A percentile compares a stretch with the other conserved stretches of the same genome.
Conservation (phyloP, 2,113 vertebrate genomes). For the Ploceus nigricollis region DNA sequence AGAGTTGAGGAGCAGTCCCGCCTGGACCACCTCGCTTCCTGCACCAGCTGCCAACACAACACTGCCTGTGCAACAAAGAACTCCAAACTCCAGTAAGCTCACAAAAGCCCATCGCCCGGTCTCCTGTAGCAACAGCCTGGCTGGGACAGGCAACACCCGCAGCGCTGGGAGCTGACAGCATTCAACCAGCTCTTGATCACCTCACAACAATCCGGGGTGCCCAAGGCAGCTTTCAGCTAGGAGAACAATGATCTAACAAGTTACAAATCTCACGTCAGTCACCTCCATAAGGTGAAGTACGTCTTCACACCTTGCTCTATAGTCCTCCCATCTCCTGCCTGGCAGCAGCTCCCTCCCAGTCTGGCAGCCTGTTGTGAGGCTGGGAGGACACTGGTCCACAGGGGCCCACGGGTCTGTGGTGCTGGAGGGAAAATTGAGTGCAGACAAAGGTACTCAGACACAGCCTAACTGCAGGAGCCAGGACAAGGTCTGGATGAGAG, state of each 20-base stretch:
- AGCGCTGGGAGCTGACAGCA: neutral
- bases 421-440: neutral
- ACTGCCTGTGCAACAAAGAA: neutral
- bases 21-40: neutral
- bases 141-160: neutral
- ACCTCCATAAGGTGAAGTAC: neutral
- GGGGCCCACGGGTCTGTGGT: neutral
- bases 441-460: neutral
- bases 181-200: neutral
- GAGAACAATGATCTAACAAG: neutral
- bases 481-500: neutral
- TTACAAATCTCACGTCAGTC: neutral
- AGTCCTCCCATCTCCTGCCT: neutral
- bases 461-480: neutral
- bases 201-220: neutral
- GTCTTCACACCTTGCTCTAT: neutral
- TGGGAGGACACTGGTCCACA: neutral
- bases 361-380: neutral
- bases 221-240: neutral
- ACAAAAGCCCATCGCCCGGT: neutral
- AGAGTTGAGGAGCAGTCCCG: accelerated
- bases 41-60: neutral
- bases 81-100: neutral
- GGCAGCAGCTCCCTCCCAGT: neutral
- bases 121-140: neutral